phyloP scores from a whole-genome alignment of 2,797 vertebrate genomes.

The Sylvilagus floridanus region DNA sequence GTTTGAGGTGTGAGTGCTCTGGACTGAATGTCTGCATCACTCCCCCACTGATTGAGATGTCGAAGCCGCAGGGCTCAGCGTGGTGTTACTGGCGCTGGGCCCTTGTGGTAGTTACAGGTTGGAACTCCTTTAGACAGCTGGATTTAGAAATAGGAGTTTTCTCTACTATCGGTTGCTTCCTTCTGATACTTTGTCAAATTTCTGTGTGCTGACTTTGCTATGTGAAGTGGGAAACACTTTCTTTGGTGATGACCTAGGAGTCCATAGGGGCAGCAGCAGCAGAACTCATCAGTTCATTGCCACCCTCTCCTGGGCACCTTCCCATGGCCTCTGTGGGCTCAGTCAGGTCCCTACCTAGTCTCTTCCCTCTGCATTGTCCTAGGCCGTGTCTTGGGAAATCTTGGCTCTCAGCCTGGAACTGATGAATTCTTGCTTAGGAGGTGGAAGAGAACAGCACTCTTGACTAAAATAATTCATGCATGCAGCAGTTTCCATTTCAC shows the following conservation, averaged over 20 bases:
- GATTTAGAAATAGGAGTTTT: constrained; percentile 42
- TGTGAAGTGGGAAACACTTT: background rate
- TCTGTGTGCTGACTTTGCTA: background rate
- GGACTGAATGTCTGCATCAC: background rate
- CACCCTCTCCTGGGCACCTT: background rate
- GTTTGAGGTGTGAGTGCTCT: background rate
- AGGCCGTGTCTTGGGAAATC: constrained; percentile 39
- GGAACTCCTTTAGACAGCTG: background rate
- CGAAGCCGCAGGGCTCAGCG: background rate
- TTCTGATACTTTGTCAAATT: constrained; percentile 53
- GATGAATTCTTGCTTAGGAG: constrained; percentile 62
- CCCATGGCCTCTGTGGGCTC: background rate
- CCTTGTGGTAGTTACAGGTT: constrained; percentile 47
- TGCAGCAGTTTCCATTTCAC: background rate
- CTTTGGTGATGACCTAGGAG: background rate
- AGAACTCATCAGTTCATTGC: background rate
- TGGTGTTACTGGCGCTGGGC: background rate
- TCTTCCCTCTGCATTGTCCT: background rate
- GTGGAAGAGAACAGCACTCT: background rate
- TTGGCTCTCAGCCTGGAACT: constrained; percentile 48
- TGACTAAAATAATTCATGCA: constrained; percentile 50
- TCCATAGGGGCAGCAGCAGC: background rate
- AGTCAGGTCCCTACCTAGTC: background rate
- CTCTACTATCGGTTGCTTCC: constrained; percentile 21
- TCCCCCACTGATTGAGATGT: background rate